Evolutionary conservation across 2,113 vertebrate genomes (phyloP).

Genomic region (Xerus inauris): DNA sequence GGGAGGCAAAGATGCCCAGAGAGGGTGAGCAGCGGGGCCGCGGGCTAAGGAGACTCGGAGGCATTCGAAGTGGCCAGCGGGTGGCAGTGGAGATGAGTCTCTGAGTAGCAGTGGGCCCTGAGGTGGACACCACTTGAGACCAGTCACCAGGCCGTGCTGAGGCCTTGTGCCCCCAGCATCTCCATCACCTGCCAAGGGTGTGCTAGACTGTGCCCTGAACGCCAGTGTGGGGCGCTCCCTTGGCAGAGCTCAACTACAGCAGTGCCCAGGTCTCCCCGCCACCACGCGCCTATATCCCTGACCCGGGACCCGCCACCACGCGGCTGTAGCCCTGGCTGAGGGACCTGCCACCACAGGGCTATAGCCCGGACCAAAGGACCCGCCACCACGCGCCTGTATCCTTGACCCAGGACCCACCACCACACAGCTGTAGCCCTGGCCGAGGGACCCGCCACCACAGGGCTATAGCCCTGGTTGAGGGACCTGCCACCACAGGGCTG

Average conservation of each 20-base stretch:
- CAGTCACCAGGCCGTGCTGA: too few species aligned
- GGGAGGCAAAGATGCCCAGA: background rate
- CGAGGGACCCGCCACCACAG: too few species aligned
- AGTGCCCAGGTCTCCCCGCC: background rate
- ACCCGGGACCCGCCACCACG: too few species aligned
- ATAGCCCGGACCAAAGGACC: too few species aligned
- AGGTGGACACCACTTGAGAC: background rate
- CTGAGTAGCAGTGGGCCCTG: background rate
- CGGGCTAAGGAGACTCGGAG: too few species aligned
- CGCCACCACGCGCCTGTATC: too few species aligned
- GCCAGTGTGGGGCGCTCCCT: too few species aligned
- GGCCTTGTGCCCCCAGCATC: background rate
- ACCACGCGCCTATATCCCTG: background rate
- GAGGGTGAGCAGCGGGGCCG: background rate
- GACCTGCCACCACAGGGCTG: background rate
- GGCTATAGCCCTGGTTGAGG: too few species aligned
- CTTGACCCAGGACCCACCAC: too few species aligned
- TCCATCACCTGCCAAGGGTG: background rate
- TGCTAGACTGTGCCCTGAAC: background rate
- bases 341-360: background rate
- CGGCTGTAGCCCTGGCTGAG: too few species aligned
- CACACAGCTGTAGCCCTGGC: background rate
- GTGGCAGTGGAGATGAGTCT: background rate
- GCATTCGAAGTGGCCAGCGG: background rate
- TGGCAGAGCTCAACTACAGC: background rate